Evolutionary conservation across 1,140 invertebrate genomes (phyloP), one percentile per base, ranked within the genome.

Genomic region (Chironomus tepperi): DNA sequence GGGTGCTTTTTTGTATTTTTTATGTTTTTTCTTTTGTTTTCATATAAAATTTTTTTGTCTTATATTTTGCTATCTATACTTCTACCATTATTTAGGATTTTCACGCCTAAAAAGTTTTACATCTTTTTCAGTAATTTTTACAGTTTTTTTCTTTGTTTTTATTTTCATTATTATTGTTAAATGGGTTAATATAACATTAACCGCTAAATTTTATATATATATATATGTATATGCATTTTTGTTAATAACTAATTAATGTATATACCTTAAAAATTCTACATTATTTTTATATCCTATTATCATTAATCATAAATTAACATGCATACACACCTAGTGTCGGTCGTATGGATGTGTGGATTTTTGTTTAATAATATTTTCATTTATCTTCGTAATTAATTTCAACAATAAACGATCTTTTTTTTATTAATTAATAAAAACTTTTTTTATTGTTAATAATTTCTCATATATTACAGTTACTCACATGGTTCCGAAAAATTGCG

Each of bases 61-160:
- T 15, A 57, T 57, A 15, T 57, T 57, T 57, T 57, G 47, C 47
- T 57, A 57, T 57, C 47, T 57, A 57, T 57, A 57, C 47, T 57
- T 57, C 47, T 57, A 57, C 47, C 47, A 57, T 57, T 57, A 57
- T 57, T 57, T 57, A 57, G 47, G 47, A 57, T 57, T 57, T 57
- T 57, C 47, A 57, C 47, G 47, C 47, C 47, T 57, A 57, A 57
- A 57, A 57, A 57, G 47, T 57, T 57, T 57, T 57, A 57, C 47
- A 57, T 15, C 47, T 57, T 57, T 57, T 57, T 57, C 47, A 57
- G 12, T 57, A 57, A 15, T 57, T 57, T 57, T 57, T 15, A 8
- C 12, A 15, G 15, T 0, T 57, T 57, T 57, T 57, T n/a, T 12
- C 10, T 57, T 34, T 34, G 24, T 34, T 34, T 34, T 2, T 5